Conservation (phyloP, 2,113 vertebrate species). For the Hemichromis elongatus region DNA sequence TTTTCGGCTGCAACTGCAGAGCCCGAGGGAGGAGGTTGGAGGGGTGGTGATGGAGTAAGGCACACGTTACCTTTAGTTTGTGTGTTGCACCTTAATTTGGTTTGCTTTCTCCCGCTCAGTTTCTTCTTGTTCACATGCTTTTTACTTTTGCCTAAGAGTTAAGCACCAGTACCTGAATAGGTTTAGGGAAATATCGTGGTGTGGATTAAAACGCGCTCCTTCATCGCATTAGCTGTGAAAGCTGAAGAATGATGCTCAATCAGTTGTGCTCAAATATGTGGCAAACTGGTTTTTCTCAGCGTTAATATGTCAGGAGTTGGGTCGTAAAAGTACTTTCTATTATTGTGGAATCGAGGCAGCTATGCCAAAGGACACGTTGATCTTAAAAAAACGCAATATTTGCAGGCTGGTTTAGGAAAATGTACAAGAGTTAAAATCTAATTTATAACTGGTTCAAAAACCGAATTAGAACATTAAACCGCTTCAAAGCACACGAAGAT, state of each 20-base stretch:
- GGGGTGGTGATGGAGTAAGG: not conserved
- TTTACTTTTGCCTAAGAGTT: not conserved
- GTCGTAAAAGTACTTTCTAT: not conserved
- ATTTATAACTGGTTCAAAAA: not conserved
- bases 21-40: not conserved
- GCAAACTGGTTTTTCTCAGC: fast-evolving
- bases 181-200: not conserved
- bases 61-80: not conserved
- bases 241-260: not conserved
- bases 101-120: not conserved
- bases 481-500: not conserved
- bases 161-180: not conserved
- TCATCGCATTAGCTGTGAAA: not conserved
- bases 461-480: not conserved
- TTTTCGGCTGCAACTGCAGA: not conserved
- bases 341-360: not conserved
- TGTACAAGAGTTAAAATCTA: not conserved
- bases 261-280: not conserved
- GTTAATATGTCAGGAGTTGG: not conserved
- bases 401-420: not conserved
- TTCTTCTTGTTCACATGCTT: not conserved
- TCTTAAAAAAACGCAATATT: not conserved
- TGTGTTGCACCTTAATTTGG: not conserved
- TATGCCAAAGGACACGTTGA: not conserved
- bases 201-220: fast-evolving